These are phyloP conservation scores for Caenorhabditis sp. DNA, from an alignment of 2,888 invertebrate genomes.

Conservation along the genomic window DNA sequence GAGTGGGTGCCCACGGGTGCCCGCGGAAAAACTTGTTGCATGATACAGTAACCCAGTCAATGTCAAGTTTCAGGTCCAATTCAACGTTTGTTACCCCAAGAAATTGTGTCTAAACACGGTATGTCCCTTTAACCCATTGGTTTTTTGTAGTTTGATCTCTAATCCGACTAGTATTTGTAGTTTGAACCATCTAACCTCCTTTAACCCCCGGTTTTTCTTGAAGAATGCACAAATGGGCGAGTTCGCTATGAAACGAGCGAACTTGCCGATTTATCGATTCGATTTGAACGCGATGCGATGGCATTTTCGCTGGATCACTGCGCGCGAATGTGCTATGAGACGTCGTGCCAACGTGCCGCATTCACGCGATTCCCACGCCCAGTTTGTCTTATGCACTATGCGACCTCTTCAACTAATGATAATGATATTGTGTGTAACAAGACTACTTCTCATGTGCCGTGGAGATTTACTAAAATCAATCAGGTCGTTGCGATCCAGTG, in stretches of 20 bases:
- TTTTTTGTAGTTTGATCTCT: too few species aligned
- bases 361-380: constrained; percentile 70
- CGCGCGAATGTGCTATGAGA: constrained; percentile 64
- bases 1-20: too few species aligned
- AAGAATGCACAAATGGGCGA: constrained; percentile 53
- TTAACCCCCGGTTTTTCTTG: constrained; percentile 13
- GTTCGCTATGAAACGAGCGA: constrained; percentile 58
- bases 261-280: constrained; percentile 55
- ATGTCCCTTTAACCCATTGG: constrained; percentile 13
- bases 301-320: constrained; percentile 65
- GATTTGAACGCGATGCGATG: constrained; percentile 65
- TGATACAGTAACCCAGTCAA: background rate
- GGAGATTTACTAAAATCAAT: constrained; percentile 59
- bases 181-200: background rate
- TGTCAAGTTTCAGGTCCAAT: constrained; percentile 35
- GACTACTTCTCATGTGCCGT: constrained; percentile 9
- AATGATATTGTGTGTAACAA: constrained; percentile 35
- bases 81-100: constrained; percentile 39
- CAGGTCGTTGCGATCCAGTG: constrained; percentile 66
- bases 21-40: too few species aligned
- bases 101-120: constrained; percentile 42
- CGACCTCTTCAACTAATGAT: constrained; percentile 6
- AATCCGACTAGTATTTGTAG: background rate
- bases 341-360: constrained; percentile 61
- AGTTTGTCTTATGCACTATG: constrained; percentile 65